Evolutionary conservation across 2,113 vertebrate species (phyloP).

Genomic region (Quiscalus mexicanus): DNA sequence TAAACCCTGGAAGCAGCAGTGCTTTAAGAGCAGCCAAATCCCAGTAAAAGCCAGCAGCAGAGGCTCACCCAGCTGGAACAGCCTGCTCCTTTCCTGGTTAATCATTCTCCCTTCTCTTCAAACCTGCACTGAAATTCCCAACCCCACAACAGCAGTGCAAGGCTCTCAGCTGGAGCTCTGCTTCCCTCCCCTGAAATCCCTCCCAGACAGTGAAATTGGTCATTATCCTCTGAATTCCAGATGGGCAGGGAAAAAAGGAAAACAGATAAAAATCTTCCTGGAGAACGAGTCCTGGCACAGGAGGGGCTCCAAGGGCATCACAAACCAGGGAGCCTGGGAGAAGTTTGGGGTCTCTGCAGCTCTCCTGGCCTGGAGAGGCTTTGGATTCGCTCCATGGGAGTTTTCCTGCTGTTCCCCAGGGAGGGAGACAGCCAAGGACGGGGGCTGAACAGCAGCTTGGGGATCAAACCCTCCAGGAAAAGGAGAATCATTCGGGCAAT

Average conservation of each 20-base stretch:
- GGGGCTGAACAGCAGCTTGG: fast-evolving
- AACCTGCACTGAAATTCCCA: neutral
- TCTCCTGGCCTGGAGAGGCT: neutral
- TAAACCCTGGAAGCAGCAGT: neutral
- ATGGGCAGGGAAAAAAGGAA: neutral
- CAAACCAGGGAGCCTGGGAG: neutral
- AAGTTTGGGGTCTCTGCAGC: neutral
- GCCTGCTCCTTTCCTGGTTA: neutral
- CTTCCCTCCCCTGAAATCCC: neutral
- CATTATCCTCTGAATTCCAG: neutral
- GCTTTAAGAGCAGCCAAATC: neutral
- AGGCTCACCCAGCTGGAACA: neutral
- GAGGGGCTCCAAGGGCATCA: neutral
- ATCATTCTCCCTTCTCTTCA: neutral
- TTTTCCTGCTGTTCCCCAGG: fast-evolving
- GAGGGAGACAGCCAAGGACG: neutral
- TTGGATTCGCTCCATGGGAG: neutral
- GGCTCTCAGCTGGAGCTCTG: neutral
- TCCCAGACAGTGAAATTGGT: neutral
- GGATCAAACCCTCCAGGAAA: neutral
- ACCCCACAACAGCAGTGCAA: fast-evolving
- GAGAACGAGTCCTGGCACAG: neutral
- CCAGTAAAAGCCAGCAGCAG: neutral
- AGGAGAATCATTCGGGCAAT: neutral
- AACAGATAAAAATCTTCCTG: too few species aligned